Percentiles rank a stretch among this genome's conserved stretches.
Conservation (phyloP, 2,797 vertebrate species). For the Tauraco hartlaubi region DNA sequence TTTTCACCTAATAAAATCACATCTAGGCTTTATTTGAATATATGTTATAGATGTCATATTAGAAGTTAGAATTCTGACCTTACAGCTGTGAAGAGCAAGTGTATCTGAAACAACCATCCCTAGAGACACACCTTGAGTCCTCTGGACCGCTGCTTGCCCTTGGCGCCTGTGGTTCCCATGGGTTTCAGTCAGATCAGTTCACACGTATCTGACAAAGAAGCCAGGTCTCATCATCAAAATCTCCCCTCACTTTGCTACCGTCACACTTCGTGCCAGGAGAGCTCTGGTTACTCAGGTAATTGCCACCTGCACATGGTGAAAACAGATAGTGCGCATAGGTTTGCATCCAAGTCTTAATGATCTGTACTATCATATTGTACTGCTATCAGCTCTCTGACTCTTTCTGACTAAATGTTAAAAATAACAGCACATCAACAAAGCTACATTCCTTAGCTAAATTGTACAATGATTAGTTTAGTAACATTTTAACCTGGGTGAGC, state of each 20-base stretch:
- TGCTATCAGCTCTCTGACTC: background rate
- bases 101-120: background rate
- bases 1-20: background rate
- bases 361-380: background rate
- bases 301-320: background rate
- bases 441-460: background rate
- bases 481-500: background rate
- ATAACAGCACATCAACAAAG: background rate
- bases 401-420: conserved; percentile 28
- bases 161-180: background rate
- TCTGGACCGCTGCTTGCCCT: background rate
- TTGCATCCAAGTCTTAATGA: background rate
- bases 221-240: background rate
- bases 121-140: background rate
- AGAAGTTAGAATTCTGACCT: background rate
- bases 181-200: background rate
- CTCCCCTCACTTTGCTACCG: background rate
- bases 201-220: background rate
- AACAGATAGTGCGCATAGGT: background rate
- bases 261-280: fast-evolving
- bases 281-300: background rate
- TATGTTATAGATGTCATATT: background rate
- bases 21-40: background rate
- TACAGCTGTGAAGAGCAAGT: background rate
- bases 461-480: background rate